Percentiles rank a stretch among this genome's conserved stretches.
phyloP scores from a whole-genome alignment of 2,888 invertebrate species.

The Mayetiola destructor region DNA sequence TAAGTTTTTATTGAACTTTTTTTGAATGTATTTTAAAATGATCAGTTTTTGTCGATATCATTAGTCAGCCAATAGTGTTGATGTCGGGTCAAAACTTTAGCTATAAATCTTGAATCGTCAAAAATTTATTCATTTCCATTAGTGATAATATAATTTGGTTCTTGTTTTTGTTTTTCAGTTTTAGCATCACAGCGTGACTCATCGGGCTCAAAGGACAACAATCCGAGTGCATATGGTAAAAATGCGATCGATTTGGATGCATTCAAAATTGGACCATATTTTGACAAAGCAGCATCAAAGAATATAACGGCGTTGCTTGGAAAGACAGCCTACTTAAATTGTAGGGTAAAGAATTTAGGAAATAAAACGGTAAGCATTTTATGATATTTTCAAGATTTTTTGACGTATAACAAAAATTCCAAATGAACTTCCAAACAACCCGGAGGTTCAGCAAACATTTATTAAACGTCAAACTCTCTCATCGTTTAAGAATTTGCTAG shows the following conservation, averaged over 20 bases:
- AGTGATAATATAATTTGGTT: neutral
- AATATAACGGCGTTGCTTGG: slow-evolving; percentile 71
- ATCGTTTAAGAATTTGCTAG: too few relatives aligned
- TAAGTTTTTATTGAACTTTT: too few relatives aligned
- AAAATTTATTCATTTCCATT: neutral
- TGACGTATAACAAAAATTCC: too few relatives aligned
- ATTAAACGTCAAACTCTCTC: too few relatives aligned
- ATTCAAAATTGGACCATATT: slow-evolving; percentile 54
- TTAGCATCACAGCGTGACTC: slow-evolving; percentile 29
- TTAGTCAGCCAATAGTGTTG: neutral
- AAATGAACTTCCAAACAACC: too few relatives aligned
- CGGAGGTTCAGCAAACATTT: too few relatives aligned
- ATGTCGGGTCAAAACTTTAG: neutral
- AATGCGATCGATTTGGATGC: slow-evolving; percentile 30
- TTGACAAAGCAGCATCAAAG: slow-evolving; percentile 57
- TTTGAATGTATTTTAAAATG: too few relatives aligned
- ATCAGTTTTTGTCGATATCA: too few relatives aligned
- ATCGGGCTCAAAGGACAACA: slow-evolving; percentile 29
- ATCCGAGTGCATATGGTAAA: slow-evolving; percentile 21
- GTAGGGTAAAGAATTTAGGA: slow-evolving; percentile 77
- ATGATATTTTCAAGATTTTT: too few relatives aligned
- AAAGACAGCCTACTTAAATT: slow-evolving; percentile 79
- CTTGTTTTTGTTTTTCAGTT: slow-evolving; percentile 22
- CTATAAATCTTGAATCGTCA: neutral
- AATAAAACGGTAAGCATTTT: slow-evolving; percentile 68